Evolutionary conservation across 2,797 vertebrate species (phyloP), one percentile per base, ranked within the genome.

Genomic region (Catamblyrhynchus diadema): DNA sequence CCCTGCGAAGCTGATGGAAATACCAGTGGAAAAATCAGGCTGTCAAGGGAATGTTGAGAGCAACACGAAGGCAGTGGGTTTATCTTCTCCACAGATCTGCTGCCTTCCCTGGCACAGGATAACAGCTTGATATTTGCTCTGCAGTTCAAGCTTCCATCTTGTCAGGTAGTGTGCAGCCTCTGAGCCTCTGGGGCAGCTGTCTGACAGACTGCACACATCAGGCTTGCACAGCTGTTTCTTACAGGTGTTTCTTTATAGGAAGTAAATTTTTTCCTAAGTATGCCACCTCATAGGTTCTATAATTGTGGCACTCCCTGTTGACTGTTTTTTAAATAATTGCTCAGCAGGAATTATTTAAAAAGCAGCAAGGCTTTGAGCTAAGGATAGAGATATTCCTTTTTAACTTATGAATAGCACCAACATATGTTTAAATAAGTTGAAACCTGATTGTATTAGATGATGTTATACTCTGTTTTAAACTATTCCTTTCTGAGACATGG

Each of bases 21-120:
- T 69, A 78, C 15, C 33, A 47, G 7, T 2, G 11, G 54, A 69
- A 91, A 93, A 69, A 61, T 51, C 61, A 37, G 27, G 15, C 32
- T 90, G 17, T 37, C 0, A 0, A 50, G 48, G 53, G 23, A 61
- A 50, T 12, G 32, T 10, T 65, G 50, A 74, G 50, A 71, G 7
- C 61, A 83, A 57, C 4, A 11, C 0, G 0, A 87, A 60, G 24
- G 7, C 0, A 1, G 12, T 24, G 32, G 8, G 18, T 35, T n/a
- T 42, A 14, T 67, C 25, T 14, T 79, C 42, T 86, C 2, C 2
- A 15, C 18, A 50, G 39, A 28, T 71, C 65, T 78, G 33, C 65
- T 7, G 4, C 65, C 25, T 91, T 93, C 37, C 25, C 16, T 93
- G 83, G 72, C 2, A 1, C 57, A 69, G 41, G 23, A 65, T 21